These are phyloP conservation scores for Antheraea mylitta DNA, from an alignment of 1,140 invertebrate species.

Conservation along the genomic window DNA sequence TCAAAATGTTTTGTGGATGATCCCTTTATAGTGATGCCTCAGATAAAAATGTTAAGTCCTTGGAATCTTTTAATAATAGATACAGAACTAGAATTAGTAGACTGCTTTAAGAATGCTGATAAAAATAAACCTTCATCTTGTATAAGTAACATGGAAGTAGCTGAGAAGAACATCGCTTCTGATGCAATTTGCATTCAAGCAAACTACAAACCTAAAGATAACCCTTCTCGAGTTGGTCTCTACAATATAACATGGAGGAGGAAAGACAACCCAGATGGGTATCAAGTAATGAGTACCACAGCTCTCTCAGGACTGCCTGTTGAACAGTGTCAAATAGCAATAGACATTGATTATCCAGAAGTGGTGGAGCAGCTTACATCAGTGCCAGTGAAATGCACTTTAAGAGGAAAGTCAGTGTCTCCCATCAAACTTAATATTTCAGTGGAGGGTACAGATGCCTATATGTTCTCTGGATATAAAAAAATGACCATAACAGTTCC, in stretches of 20 bases:
- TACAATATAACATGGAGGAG: conserved; percentile 89
- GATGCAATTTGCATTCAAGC: conserved; percentile 72
- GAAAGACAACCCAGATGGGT: conserved; percentile 66
- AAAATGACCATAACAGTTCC: conserved; percentile 86
- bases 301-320: conserved; percentile 80
- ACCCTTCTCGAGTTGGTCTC: conserved; percentile 82
- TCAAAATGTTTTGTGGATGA: conserved; percentile 84
- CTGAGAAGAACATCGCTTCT: conserved; percentile 65
- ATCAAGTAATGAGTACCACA: conserved; percentile 65
- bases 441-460: conserved; percentile 91
- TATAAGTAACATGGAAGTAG: conserved; percentile 60
- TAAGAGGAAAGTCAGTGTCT: conserved; percentile 86
- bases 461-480: conserved; percentile 95
- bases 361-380: conserved; percentile 86
- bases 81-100: conserved; percentile 81
- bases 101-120: conserved; percentile 64
- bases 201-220: conserved; percentile 73
- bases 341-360: conserved; percentile 86
- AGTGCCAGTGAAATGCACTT: conserved; percentile 83
- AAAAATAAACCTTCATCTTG: conserved; percentile 50
- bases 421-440: conserved; percentile 86
- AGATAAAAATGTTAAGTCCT: conserved; percentile 83
- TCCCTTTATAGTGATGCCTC: conserved; percentile 84
- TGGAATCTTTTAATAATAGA: conserved; percentile 84
- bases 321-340: conserved; percentile 84